Evolutionary conservation across 2,888 invertebrate species (phyloP).

Genomic region (Adela reaumurella): DNA sequence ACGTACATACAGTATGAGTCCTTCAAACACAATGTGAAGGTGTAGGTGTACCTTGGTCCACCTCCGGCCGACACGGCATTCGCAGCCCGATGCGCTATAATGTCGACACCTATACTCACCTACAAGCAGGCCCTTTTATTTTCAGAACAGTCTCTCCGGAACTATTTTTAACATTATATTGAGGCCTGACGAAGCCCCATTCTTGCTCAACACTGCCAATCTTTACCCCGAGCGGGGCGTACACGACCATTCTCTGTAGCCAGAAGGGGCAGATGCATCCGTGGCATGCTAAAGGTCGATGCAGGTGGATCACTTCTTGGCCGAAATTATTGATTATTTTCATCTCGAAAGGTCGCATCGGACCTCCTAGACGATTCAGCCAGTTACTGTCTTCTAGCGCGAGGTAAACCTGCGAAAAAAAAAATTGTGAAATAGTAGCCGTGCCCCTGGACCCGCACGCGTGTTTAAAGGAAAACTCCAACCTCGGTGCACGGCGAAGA

Average conservation of each 20-base stretch:
- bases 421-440: too few relatives aligned
- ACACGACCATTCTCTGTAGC: slow-evolving; percentile 34
- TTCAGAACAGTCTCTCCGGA: slow-evolving; percentile 36
- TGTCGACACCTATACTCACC: slow-evolving; percentile 47
- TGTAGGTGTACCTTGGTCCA: too few relatives aligned
- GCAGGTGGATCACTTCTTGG: slow-evolving; percentile 30
- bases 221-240: slow-evolving; percentile 19
- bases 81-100: too few relatives aligned
- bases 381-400: slow-evolving; percentile 71
- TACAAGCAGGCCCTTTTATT: slow-evolving; percentile 49
- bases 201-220: slow-evolving; percentile 30
- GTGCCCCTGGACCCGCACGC: too few relatives aligned
- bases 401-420: slow-evolving; percentile 33
- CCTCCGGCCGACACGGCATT: too few relatives aligned
- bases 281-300: slow-evolving; percentile 46
- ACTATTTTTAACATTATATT: slow-evolving; percentile 40
- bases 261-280: slow-evolving; percentile 57
- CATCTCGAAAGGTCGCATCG: slow-evolving; percentile 70
- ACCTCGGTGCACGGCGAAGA: too few relatives aligned
- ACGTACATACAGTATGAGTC: too few relatives aligned
- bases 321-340: slow-evolving; percentile 66
- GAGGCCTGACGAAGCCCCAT: slow-evolving; percentile 30
- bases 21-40: too few relatives aligned
- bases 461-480: too few relatives aligned
- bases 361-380: slow-evolving; percentile 69